Evolutionary conservation across 2,797 vertebrate genomes (phyloP).

Genomic region (Poecile montanus): DNA sequence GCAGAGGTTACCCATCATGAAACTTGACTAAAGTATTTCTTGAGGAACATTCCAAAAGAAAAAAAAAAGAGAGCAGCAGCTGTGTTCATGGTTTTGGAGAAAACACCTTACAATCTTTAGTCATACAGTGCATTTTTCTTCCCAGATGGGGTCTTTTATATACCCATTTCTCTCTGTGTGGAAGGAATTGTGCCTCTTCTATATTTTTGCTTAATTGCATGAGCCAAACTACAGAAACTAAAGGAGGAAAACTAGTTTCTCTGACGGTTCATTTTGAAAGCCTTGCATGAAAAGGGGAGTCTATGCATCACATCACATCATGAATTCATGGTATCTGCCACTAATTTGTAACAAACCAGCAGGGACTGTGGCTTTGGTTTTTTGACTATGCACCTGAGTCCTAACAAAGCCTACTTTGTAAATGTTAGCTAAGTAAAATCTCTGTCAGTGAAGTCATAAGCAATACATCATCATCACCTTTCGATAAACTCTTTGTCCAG

Average conservation of each 20-base stretch:
- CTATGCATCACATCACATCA: background rate
- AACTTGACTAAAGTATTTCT: background rate
- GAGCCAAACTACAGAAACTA: background rate
- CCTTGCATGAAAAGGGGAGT: background rate
- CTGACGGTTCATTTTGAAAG: background rate
- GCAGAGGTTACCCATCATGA: background rate
- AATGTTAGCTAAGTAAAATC: constrained; percentile 41
- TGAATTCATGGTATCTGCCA: background rate
- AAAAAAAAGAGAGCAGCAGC: background rate
- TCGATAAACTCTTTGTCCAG: constrained; percentile 10
- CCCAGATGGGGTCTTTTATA: background rate
- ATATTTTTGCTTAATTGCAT: background rate
- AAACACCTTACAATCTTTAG: background rate
- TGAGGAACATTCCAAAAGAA: background rate
- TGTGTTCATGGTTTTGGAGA: background rate
- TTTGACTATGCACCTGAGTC: background rate
- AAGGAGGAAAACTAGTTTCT: background rate
- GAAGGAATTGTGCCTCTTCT: background rate
- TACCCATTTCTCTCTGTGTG: background rate
- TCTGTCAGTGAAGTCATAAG: constrained; percentile 39
- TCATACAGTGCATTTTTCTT: background rate
- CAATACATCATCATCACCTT: constrained; percentile 38
- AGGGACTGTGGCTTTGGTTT: background rate
- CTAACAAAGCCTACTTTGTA: constrained; percentile 28
- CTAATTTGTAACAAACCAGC: constrained; percentile 8